Conservation (phyloP, 2,113 vertebrate species). For the Bubo scandiacus region DNA sequence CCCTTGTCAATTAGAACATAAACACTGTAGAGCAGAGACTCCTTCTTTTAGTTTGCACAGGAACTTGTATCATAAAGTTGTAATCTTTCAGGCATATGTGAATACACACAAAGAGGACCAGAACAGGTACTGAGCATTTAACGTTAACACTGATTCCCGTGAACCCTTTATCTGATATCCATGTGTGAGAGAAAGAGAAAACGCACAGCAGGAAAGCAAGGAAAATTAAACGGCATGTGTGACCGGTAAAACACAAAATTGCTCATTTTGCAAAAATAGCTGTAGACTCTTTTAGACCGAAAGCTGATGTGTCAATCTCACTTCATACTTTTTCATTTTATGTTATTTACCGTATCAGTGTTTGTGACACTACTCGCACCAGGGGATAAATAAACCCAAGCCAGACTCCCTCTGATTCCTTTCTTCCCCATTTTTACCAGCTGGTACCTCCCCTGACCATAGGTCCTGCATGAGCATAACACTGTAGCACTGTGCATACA, state of each 20-base stretch:
- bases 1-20: background rate
- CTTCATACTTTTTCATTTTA: background rate
- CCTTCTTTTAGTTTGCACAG: background rate
- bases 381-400: background rate
- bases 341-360: background rate
- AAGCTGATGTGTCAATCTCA: background rate
- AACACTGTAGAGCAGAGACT: background rate
- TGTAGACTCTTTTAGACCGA: background rate
- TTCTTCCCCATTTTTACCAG: background rate
- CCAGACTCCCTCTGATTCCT: background rate
- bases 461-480: background rate
- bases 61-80: background rate
- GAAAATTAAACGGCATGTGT: background rate
- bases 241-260: background rate
- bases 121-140: background rate
- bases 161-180: background rate
- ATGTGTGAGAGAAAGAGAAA: background rate
- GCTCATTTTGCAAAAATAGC: background rate
- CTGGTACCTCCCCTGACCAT: background rate
- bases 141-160: background rate
- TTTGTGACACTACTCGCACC: background rate
- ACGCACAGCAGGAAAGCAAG: background rate
- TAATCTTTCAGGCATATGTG: background rate
- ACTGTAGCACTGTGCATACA: fast-evolving
- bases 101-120: background rate